Conservation (phyloP, 53 echinoderm and acorn worm genomes). For the Echinarachnius parma region DNA sequence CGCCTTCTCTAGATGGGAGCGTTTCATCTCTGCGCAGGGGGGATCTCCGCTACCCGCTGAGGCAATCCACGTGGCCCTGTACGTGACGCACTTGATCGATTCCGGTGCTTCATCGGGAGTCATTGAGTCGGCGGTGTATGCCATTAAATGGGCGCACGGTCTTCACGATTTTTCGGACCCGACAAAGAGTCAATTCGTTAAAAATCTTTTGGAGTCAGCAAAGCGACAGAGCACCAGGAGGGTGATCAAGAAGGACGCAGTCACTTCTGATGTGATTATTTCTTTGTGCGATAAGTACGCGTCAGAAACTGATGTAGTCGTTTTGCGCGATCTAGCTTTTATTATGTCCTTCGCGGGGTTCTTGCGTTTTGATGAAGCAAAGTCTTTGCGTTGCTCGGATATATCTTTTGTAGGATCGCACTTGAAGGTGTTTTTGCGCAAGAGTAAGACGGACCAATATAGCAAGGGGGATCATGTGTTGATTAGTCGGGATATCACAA, state of each 20-base stretch:
- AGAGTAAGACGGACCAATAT: constrained; percentile 49
- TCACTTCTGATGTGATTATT: not conserved
- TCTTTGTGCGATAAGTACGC: constrained; percentile 15
- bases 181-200: not conserved
- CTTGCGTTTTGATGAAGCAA: constrained; percentile 33
- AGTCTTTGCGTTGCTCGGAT: constrained; percentile 15
- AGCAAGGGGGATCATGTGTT: constrained; percentile 1
- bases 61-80: constrained; percentile 25
- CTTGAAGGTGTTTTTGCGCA: not conserved
- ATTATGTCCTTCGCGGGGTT: constrained; percentile 30
- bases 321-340: constrained; percentile 20
- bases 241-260: not conserved
- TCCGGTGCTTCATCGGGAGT: constrained; percentile 11
- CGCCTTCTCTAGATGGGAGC: constrained; percentile 19
- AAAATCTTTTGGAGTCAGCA: not conserved
- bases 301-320: not conserved
- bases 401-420: not conserved
- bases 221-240: not conserved
- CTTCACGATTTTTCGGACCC: not conserved
- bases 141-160: constrained; percentile 38
- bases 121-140: constrained; percentile 22
- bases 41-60: constrained; percentile 23
- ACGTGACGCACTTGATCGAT: constrained; percentile 30
- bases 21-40: not conserved
- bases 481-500: not conserved